Conservation (phyloP, 2,888 invertebrate genomes). For the Drosophila pseudotalamancana region DNA sequence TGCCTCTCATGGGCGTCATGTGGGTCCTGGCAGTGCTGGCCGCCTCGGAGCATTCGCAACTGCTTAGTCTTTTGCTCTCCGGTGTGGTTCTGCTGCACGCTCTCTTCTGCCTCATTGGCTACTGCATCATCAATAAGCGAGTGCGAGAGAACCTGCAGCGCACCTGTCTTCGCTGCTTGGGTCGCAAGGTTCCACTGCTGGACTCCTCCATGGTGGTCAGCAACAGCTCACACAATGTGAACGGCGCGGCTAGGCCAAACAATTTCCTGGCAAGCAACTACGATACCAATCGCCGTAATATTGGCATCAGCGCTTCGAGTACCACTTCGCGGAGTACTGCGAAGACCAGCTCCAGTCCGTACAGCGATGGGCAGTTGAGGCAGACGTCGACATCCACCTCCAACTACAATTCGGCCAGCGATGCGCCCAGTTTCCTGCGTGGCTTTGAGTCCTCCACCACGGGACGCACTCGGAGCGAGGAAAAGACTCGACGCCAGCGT, state of each 20-base stretch:
- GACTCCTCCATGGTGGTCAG: constrained; percentile 90
- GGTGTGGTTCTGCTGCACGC: constrained; percentile 92
- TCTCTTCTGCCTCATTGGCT: constrained; percentile 92
- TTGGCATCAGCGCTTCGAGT: constrained; percentile 97
- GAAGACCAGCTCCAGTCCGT: constrained; percentile 97
- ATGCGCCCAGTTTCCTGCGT: constrained; percentile 89
- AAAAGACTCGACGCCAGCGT: constrained; percentile 83
- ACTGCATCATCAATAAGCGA: constrained; percentile 93
- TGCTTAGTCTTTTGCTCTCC: constrained; percentile 91
- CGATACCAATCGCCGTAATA: constrained; percentile 89
- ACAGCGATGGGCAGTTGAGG: constrained; percentile 92
- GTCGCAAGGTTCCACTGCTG: constrained; percentile 91
- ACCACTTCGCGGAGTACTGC: constrained; percentile 97
- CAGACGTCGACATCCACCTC: constrained; percentile 94
- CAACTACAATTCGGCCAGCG: constrained; percentile 93
- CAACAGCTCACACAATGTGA: constrained; percentile 91
- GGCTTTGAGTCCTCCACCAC: constrained; percentile 84
- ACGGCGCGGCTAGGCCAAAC: constrained; percentile 82
- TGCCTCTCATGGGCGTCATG: constrained; percentile 92
- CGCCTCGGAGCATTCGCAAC: constrained; percentile 90
- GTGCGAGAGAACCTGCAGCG: constrained; percentile 89
- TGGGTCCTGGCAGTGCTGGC: constrained; percentile 94
- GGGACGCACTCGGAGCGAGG: constrained; percentile 72
- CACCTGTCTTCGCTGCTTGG: constrained; percentile 89
- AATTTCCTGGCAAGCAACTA: constrained; percentile 83